These are phyloP conservation scores for Cephus nigrinus DNA, from an alignment of 2,888 invertebrate species.

Conservation along the genomic window DNA sequence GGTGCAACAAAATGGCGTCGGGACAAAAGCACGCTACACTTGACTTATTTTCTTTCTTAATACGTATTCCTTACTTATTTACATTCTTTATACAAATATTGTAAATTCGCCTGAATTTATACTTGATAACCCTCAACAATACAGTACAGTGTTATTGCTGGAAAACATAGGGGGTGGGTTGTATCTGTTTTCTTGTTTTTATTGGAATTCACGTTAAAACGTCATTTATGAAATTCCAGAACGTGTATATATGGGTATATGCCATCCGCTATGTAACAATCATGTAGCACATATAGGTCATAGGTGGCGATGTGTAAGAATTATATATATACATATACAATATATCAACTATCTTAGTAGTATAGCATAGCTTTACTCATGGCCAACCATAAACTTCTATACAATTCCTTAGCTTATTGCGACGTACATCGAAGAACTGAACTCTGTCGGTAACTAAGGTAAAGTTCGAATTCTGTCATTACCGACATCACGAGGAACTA, in stretches of 20 bases:
- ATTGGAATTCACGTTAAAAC: background rate
- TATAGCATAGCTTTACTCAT: background rate
- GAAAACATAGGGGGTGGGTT: background rate
- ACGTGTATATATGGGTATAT: background rate
- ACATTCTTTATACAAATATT: background rate
- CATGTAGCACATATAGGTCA: background rate
- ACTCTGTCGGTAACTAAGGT: background rate
- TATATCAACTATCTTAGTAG: too few relatives aligned
- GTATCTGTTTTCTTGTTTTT: background rate
- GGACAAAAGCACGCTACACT: background rate
- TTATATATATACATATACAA: background rate
- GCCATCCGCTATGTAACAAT: background rate
- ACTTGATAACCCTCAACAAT: background rate
- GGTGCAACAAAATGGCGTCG: background rate
- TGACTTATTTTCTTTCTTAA: background rate
- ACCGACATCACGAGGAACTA: background rate
- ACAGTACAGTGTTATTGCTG: background rate
- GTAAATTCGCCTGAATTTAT: background rate
- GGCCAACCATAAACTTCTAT: background rate
- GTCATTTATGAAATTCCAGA: background rate
- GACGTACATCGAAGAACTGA: background rate
- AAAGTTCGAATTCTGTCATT: background rate
- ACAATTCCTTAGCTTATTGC: background rate
- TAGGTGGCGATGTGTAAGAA: background rate
- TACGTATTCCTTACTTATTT: background rate